These are phyloP conservation scores for Habropoda laboriosa DNA, from an alignment of 1,140 invertebrate species.

Conservation along the genomic window DNA sequence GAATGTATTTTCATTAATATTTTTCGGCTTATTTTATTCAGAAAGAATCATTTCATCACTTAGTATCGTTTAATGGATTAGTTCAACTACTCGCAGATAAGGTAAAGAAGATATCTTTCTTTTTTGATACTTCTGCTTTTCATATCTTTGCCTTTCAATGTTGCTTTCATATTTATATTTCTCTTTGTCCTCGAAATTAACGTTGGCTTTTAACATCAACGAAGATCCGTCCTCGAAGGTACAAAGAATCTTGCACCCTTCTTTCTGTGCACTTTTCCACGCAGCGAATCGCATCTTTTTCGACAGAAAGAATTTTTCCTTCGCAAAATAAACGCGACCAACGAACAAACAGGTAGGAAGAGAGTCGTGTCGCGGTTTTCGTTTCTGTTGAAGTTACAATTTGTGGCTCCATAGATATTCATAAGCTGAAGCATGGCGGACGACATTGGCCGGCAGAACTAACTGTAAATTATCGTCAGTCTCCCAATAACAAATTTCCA, in stretches of 20 bases:
- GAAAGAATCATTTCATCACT: too few species aligned
- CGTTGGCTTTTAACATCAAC: neutral
- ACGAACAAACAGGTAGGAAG: too few species aligned
- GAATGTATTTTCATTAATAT: too few species aligned
- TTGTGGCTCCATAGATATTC: conserved; percentile 22
- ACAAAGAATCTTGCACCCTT: neutral
- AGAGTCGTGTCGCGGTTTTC: neutral
- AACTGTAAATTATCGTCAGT: conserved; percentile 25
- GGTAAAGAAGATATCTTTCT: neutral
- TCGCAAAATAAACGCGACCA: neutral
- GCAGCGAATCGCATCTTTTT: neutral
- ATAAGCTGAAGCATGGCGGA: neutral
- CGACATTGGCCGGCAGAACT: conserved; percentile 4
- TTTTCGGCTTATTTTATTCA: too few species aligned
- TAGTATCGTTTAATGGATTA: neutral
- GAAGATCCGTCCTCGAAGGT: neutral
- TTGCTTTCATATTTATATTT: neutral
- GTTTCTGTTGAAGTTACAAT: neutral
- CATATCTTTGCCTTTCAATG: neutral
- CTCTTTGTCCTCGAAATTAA: conserved; percentile 10
- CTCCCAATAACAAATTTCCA: conserved; percentile 28
- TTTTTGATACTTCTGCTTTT: too few species aligned
- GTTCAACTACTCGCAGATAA: neutral
- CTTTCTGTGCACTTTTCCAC: neutral
- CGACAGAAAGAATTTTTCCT: neutral